Evolutionary conservation across 1,140 invertebrate species (phyloP).

Genomic region (Leguminivora glycinivorella): DNA sequence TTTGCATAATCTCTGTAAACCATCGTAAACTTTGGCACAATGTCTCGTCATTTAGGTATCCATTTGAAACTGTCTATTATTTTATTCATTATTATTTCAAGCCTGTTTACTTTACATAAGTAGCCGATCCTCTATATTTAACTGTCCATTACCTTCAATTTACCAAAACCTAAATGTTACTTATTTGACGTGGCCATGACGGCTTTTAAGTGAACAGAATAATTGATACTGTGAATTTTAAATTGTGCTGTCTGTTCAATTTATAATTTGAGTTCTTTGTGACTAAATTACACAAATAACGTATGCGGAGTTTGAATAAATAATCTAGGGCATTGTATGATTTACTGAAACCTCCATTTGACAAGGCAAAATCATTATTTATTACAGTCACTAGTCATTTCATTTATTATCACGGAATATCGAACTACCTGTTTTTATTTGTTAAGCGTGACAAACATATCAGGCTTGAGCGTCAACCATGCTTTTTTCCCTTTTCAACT

Average conservation of each 20-base stretch:
- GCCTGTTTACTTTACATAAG: neutral
- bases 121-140: neutral
- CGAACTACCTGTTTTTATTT: too few relatives aligned
- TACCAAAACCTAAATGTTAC: neutral
- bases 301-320: neutral
- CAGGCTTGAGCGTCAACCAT: too few relatives aligned
- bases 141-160: neutral
- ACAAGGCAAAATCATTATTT: too few relatives aligned
- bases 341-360: too few relatives aligned
- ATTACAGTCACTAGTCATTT: neutral
- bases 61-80: neutral
- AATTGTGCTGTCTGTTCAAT: neutral
- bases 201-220: neutral
- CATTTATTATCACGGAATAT: too few relatives aligned
- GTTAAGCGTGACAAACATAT: too few relatives aligned
- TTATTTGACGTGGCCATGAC: neutral
- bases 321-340: neutral
- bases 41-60: neutral
- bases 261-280: neutral
- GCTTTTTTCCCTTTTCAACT: too few relatives aligned
- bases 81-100: conserved; percentile 28
- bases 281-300: neutral
- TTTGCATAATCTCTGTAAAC: too few relatives aligned
- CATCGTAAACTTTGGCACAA: too few relatives aligned
- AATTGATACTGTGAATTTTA: neutral